Evolutionary conservation across 2,113 vertebrate species (phyloP).

Genomic region (Sclerurus mexicanus): DNA sequence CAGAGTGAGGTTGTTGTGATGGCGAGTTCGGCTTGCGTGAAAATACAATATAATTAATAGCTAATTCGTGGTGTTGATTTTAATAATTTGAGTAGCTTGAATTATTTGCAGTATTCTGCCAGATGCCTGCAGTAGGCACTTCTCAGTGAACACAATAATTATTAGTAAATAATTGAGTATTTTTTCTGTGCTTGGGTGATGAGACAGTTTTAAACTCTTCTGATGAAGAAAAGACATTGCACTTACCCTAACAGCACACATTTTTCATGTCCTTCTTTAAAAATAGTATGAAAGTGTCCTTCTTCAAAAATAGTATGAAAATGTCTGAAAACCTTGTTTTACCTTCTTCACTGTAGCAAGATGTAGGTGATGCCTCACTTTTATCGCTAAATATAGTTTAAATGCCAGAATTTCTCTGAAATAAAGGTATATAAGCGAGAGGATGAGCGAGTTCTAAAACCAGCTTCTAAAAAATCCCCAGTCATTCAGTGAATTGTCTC

Average conservation of each 20-base stretch:
- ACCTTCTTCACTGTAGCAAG: background rate
- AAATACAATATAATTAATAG: background rate
- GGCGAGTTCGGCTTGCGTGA: background rate
- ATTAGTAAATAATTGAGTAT: background rate
- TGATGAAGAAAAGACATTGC: background rate
- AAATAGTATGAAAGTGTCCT: background rate
- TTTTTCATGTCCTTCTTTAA: background rate
- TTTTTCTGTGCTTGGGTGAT: background rate
- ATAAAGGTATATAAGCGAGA: background rate
- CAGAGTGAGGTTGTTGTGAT: accelerated
- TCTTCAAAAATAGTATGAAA: background rate
- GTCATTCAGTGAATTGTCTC: background rate
- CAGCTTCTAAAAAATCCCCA: background rate
- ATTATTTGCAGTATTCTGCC: conserved; percentile 4
- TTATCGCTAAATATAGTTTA: background rate
- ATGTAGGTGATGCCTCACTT: background rate
- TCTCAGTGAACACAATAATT: background rate
- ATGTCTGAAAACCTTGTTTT: background rate
- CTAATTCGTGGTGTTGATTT: conserved; percentile 15
- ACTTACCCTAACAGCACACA: background rate
- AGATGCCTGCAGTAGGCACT: conserved; percentile 1
- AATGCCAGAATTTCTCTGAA: background rate
- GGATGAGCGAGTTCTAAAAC: background rate
- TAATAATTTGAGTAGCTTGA: background rate
- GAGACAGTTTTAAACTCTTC: background rate